These are phyloP conservation scores for Venturia canescens DNA, from an alignment of 1,140 invertebrate genomes.

Conservation along the genomic window DNA sequence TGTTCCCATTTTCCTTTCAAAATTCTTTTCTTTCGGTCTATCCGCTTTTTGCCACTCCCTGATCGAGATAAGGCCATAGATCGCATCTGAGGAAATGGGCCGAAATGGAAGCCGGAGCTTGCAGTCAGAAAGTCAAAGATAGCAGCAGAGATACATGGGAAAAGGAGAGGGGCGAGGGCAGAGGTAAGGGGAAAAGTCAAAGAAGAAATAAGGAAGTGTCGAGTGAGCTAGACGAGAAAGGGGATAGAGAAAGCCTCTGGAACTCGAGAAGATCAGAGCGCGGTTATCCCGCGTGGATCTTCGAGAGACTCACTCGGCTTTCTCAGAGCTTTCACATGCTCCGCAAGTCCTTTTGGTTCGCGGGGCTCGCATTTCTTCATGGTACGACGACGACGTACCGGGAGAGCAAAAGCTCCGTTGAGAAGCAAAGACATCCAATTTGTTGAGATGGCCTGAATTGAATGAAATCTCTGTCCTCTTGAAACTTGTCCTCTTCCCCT, in stretches of 20 bases:
- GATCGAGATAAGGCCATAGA: slow-evolving; percentile 15
- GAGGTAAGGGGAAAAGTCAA: background rate
- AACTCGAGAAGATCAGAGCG: background rate
- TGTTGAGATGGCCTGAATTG: slow-evolving; percentile 40
- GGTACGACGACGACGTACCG: background rate
- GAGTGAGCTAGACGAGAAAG: background rate
- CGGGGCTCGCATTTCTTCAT: background rate
- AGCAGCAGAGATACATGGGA: background rate
- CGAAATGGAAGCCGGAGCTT: background rate
- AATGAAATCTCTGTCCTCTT: slow-evolving; percentile 37
- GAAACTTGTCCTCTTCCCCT: background rate
- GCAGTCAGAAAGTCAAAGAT: background rate
- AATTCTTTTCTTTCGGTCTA: background rate
- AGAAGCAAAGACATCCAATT: slow-evolving; percentile 36
- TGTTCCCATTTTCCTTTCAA: background rate
- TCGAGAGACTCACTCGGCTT: background rate
- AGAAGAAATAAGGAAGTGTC: slow-evolving; percentile 25
- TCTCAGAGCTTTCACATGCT: background rate
- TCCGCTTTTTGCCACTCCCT: slow-evolving; percentile 3
- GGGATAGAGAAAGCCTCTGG: background rate
- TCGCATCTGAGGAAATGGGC: slow-evolving; percentile 1
- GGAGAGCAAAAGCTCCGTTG: background rate
- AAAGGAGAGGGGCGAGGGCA: background rate
- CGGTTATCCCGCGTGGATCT: background rate
- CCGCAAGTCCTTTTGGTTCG: background rate